Conservation (phyloP, 2,797 vertebrate species). For the Pelobates cultripes region DNA sequence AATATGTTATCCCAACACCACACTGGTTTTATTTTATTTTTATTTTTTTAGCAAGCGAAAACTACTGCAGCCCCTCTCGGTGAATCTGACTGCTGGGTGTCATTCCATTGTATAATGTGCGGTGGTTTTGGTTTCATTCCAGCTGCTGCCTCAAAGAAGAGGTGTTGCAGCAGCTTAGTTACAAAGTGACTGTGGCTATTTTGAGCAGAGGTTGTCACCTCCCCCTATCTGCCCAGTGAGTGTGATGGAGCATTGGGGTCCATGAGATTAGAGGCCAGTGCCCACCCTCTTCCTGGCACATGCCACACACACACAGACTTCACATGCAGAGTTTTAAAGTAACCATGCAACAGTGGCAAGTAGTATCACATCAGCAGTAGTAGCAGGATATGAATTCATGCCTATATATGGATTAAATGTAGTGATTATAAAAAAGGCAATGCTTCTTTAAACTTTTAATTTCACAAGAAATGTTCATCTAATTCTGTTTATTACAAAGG, state of each 20-base stretch:
- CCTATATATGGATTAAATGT: conserved; percentile 29
- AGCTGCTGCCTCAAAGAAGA: neutral
- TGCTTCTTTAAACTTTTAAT: no score
- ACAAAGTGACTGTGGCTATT: neutral
- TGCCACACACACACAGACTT: neutral
- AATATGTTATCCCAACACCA: no score
- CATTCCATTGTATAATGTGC: neutral
- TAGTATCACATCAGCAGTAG: no score
- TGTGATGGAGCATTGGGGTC: neutral
- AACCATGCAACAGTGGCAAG: neutral
- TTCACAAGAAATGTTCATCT: no score
- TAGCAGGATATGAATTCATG: neutral
- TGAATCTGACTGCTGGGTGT: neutral
- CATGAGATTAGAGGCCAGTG: neutral
- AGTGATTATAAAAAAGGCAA: neutral
- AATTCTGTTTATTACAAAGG: no score
- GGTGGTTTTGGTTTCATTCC: no score
- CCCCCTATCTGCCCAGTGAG: neutral
- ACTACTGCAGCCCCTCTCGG: neutral
- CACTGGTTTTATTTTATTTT: no score
- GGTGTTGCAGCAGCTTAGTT: neutral
- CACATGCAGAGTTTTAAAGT: neutral
- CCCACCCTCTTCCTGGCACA: neutral
- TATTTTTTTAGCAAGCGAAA: neutral
- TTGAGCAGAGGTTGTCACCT: neutral